Conservation (phyloP, 2,113 vertebrate genomes). For the Vulpes lagopus region DNA sequence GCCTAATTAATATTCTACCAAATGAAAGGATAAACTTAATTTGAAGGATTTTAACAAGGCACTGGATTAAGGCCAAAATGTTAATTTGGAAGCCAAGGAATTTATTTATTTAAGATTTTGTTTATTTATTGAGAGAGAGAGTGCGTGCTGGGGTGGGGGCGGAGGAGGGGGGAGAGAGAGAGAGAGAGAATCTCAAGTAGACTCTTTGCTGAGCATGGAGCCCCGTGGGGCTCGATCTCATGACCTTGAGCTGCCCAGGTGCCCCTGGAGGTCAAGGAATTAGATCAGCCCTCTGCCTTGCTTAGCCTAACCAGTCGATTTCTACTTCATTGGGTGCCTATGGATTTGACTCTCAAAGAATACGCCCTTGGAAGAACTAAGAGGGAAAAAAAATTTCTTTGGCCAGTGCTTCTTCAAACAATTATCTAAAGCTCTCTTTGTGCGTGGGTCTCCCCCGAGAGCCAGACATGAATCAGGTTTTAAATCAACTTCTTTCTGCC, state of each 20-base stretch:
- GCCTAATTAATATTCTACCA: neutral
- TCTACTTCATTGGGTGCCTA: neutral
- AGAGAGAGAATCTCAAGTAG: neutral
- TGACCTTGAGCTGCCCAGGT: neutral
- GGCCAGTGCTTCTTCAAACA: neutral
- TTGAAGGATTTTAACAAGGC: neutral
- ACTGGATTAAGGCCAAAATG: neutral
- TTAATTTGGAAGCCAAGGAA: conserved; percentile 9
- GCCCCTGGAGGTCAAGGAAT: neutral
- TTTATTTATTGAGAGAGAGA: neutral
- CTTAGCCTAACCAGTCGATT: neutral
- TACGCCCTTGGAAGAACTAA: neutral
- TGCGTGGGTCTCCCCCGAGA: neutral
- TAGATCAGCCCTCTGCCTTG: neutral
- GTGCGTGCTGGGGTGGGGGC: neutral
- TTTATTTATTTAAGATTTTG: neutral
- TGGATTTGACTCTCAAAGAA: neutral
- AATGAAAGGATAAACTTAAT: neutral
- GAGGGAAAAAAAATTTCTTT: neutral
- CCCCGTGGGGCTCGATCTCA: neutral
- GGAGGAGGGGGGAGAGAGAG: neutral
- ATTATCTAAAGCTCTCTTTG: neutral
- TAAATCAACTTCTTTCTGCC: neutral
- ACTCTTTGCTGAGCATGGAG: neutral
- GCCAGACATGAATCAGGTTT: neutral